Conservation (phyloP, 2,888 invertebrate genomes). For the Scaptomyza cyrtandrae region DNA sequence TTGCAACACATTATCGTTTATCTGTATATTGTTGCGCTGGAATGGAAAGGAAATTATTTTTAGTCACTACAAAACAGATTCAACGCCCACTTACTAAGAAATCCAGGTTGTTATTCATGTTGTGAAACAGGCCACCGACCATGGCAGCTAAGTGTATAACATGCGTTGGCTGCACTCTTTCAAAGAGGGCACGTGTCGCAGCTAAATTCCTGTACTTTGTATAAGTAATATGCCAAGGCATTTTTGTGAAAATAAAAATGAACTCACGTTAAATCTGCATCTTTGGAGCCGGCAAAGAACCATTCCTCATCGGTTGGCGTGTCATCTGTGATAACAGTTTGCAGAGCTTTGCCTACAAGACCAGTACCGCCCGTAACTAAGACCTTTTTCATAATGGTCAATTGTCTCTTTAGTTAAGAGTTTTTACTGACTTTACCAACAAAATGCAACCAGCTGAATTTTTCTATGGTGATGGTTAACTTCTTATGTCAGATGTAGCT, state of each 20-base stretch:
- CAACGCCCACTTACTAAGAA: conserved; percentile 90
- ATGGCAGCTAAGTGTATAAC: conserved; percentile 99
- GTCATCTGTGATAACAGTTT: conserved; percentile 88
- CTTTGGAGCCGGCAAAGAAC: conserved; percentile 96
- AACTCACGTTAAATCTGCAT: conserved; percentile 94
- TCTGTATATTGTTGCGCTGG: conserved; percentile 94
- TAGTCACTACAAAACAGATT: not conserved
- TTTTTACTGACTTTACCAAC: conserved; percentile 8
- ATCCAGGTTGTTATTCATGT: conserved; percentile 97
- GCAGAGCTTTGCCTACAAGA: conserved; percentile 95
- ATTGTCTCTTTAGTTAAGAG: no score
- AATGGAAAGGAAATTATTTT: not conserved
- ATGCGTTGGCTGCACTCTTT: conserved; percentile 93
- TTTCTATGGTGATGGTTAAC: not conserved
- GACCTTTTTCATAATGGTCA: conserved; percentile 74
- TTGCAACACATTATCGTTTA: conserved; percentile 97
- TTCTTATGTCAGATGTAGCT: not conserved
- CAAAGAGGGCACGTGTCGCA: conserved; percentile 92
- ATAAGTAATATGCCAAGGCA: conserved; percentile 4
- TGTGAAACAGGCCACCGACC: conserved; percentile 98
- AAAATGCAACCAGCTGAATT: conserved; percentile 38
- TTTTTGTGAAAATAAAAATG: not conserved
- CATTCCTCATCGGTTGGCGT: conserved; percentile 89
- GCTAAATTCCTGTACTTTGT: conserved; percentile 87
- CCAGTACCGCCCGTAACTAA: conserved; percentile 99